Evolutionary conservation across 2,797 vertebrate genomes (phyloP).

Genomic region (Tokudaia tokunoshimensis): DNA sequence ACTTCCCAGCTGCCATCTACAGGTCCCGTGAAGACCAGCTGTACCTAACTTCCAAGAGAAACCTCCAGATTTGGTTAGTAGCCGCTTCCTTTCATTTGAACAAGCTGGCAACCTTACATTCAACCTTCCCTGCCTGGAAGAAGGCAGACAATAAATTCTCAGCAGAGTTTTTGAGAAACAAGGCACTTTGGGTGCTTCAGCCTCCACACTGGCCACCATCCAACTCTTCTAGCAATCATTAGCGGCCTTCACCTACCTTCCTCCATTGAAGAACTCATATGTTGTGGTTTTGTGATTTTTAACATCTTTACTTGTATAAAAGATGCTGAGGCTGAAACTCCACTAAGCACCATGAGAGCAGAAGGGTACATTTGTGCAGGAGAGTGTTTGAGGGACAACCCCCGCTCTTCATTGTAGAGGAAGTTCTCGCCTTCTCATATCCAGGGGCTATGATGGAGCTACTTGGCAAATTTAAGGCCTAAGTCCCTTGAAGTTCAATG

Average conservation of each 20-base stretch:
- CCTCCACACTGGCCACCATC: background rate
- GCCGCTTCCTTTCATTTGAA: constrained; percentile 45
- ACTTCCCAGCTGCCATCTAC: background rate
- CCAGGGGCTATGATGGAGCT: background rate
- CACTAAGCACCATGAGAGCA: background rate
- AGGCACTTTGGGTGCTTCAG: background rate
- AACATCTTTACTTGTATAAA: constrained; percentile 37
- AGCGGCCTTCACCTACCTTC: constrained; percentile 25
- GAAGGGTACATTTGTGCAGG: background rate
- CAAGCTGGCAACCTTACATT: constrained; percentile 61
- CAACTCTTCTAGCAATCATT: background rate
- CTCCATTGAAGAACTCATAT: background rate
- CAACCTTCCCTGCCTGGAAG: constrained; percentile 24
- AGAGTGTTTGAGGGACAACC: background rate
- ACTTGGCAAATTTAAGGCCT: background rate
- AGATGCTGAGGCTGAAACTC: background rate
- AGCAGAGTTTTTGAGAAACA: constrained; percentile 70
- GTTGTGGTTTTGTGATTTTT: background rate
- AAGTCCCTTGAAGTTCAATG: background rate
- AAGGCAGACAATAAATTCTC: constrained; percentile 55
- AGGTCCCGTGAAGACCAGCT: constrained; percentile 24
- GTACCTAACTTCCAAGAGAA: background rate
- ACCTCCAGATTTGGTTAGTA: background rate
- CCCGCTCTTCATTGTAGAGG: background rate
- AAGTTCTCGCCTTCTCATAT: background rate